These are phyloP conservation scores for Phymanthus crucifer DNA, from an alignment of 92 coral and sea anemone species.

Conservation along the genomic window DNA sequence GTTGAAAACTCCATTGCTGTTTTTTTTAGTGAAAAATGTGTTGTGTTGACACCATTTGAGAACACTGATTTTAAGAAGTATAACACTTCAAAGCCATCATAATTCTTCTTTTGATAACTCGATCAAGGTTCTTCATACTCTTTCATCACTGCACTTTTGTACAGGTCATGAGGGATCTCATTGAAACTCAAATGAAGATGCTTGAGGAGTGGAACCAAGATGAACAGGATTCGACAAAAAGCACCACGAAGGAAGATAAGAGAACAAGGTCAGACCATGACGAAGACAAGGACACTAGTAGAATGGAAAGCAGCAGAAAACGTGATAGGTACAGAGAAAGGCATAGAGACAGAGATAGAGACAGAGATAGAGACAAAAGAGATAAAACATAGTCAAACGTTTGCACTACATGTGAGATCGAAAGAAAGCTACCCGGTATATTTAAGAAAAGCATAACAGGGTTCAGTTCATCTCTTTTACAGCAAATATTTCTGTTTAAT, in stretches of 20 bases:
- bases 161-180: slow-evolving; percentile 87
- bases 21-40: too few relatives aligned
- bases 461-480: not conserved
- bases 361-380: not conserved
- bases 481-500: not conserved
- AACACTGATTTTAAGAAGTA: too few relatives aligned
- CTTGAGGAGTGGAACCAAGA: slow-evolving; percentile 54
- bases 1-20: not conserved
- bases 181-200: slow-evolving; percentile 82
- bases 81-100: too few relatives aligned
- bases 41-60: too few relatives aligned
- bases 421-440: not conserved
- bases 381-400: not conserved
- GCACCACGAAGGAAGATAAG: not conserved
- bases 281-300: not conserved
- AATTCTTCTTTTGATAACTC: not conserved
- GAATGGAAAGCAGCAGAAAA: not conserved
- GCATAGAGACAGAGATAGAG: not conserved
- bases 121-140: not conserved
- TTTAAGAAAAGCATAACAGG: too few relatives aligned
- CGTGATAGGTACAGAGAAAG: not conserved
- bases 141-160: not conserved
- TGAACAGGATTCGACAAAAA: not conserved
- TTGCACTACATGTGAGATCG: too few relatives aligned
- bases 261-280: not conserved